Evolutionary conservation across 2,888 invertebrate species (phyloP), one percentile per base, ranked within the genome.

Genomic region (Teleogryllus oceanicus): DNA sequence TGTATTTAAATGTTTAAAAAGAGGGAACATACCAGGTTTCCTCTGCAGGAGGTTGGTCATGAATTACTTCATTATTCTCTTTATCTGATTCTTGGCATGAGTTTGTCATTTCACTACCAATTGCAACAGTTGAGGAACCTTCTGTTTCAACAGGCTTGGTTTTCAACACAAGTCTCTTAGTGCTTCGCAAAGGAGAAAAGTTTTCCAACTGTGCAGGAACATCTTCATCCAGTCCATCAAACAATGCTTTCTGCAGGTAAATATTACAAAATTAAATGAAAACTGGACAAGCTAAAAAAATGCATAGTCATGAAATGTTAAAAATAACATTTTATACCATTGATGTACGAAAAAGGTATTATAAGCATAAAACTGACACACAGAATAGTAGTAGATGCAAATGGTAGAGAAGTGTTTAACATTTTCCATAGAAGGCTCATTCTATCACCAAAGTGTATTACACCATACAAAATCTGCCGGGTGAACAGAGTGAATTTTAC

Each of bases 171-270:
- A 96, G 89, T 3, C 94, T 91, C 85, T 95, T 95, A 1, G 94
- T 89, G 84, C 87, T 88, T 80, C 85, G 86, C 51, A 88, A 85
- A 4, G 89, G 88, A 78, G 78, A 51, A 75, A 82, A 82, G 62
- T 78, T 78, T 8, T 79, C 78, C 16, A 79, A 49, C 37, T 76
- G 78, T 4, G 78, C 37, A 12, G 79, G 76, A 75, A 82, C 81
- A 24, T 81, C 81, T 84, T 96, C 96, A 83, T 94, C 94, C 2
- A 96, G 87, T 0, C 96, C 96, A 85, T 96, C 96, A 86, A 97
- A 97, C 1, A 97, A 87, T 0, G 93, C 92, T 86, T 94, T 94
- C 90, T 93, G 81, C 4, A 82, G 83, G 16, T 8, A 37, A 37
- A 37, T 37, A 37, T 37, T 37, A 37, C 37, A 37, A 37, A 37